Evolutionary conservation across 2,888 invertebrate genomes (phyloP), one percentile per base, ranked within the genome.

Genomic region (Pecten maximus): DNA sequence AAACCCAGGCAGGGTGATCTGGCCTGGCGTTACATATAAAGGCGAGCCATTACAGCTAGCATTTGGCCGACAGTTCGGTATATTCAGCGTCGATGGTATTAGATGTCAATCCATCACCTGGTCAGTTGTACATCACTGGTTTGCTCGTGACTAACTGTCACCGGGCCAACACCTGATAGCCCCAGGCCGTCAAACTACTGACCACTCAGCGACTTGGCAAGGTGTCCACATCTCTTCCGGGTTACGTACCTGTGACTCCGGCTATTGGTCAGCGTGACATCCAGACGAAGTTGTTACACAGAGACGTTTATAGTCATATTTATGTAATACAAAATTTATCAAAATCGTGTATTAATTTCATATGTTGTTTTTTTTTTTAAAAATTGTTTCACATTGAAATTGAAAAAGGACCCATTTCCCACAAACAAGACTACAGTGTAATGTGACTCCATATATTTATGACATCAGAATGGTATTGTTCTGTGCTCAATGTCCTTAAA

Each of bases 61-160:
- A 54, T 19, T n/a, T 74, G 23, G 3, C 4, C 50, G 23, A 2
- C 19, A 54, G 19, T 19, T 54, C 2, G 28, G 35, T 35, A 74
- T 74, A 74, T 74, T 35, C 74, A 23, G 74, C 74, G 74, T 74
- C 28, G 28, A 74, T 28, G 15, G 35, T 35, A 15, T 74, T 74
- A 35, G 35, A 28, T 35, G 74, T 35, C 28, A 28, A 74, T 74
- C 74, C 28, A 74, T 74, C 74, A 74, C 74, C 16, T 35, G 35
- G 74, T 74, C 74, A 35, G 74, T 10, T 74, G 12, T 74, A n/a
- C 60, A 60, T 60, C 60, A 74, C 8, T 19, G 74, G 35, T 74
- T 35, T 10, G 28, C 10, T 74, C 74, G 74, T 74, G 74, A 74
- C 74, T 74, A 74, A 74, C 74, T 74, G 74, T 74, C 74, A 74